Evolutionary conservation across 2,888 invertebrate genomes (phyloP), one percentile per base, ranked within the genome.

Genomic region (Quadroppia sp.): DNA sequence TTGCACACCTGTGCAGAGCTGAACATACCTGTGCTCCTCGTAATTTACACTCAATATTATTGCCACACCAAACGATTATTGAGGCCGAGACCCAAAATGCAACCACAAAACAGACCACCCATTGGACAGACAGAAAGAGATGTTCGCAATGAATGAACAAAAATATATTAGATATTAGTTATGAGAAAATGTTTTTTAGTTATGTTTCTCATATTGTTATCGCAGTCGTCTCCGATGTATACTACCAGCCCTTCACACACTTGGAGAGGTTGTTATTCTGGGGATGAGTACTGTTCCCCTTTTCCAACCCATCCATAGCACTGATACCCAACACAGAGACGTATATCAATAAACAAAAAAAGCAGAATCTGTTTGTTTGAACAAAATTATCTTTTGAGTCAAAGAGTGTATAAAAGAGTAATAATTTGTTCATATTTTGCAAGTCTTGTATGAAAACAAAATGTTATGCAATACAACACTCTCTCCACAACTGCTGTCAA

Each of bases 41-140:
- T 64, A 64, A 64, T 64, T 64, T 64, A 64, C 64, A 64, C 64
- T 64, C 64, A 64, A 64, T 64, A 64, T 64, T 36, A 64, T 64
- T 30, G 64, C 64, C 64, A 64, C 64, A 64, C 64, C 64, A 64
- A 64, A 64, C 64, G 36, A 64, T 64, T 64, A 64, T 64, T 64
- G 64, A 64, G 64, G 64, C 64, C 64, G 64, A 64, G 64, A 40
- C 64, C 64, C 36, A 64, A 64, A 36, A 64, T 20, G 32, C 32
- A 64, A 56, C 56, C 56, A 23, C 64, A 64, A 64, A 64, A 64
- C 64, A 64, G 64, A 64, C 64, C 64, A 64, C 64, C 64, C 64
- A 64, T 36, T 36, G 64, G 20, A 64, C 64, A 30, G 30, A 28
- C 11, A 32, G 30, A 56, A 11, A 56, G 23, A 56, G 56, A 56